Conservation (phyloP, 2,888 invertebrate species). For the Amphiduros pacificus region DNA sequence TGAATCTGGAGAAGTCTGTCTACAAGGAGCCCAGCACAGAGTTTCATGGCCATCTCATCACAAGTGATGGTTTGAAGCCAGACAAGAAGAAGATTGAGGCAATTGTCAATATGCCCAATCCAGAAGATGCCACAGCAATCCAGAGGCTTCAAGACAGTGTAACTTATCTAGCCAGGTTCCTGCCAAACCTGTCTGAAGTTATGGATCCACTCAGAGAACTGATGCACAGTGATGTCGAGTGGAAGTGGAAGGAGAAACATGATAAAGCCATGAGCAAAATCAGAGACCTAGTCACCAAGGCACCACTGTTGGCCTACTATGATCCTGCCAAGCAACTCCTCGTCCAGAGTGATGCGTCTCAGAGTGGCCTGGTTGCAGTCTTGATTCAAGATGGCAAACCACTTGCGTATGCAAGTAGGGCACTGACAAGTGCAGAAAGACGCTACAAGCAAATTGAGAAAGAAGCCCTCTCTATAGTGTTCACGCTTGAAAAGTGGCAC, state of each 20-base stretch:
- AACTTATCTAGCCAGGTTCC: conserved; percentile 26
- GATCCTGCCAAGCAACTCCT: conserved; percentile 8
- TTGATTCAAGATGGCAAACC: conserved; percentile 16
- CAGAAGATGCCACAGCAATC: conserved; percentile 30
- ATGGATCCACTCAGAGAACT: conserved; percentile 20
- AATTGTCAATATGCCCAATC: conserved; percentile 30
- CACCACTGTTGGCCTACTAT: conserved; percentile 19
- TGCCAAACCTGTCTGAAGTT: conserved; percentile 20
- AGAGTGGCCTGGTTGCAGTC: conserved; percentile 12
- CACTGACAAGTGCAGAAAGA: conserved; percentile 12
- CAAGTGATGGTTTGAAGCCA: conserved; percentile 20
- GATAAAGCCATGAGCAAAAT: conserved; percentile 22
- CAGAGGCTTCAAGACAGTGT: conserved; percentile 25
- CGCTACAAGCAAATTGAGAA: conserved; percentile 22
- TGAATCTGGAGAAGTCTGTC: too few relatives aligned
- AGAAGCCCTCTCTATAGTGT: conserved; percentile 16
- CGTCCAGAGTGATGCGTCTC: conserved; percentile 17
- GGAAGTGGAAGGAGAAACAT: conserved; percentile 21
- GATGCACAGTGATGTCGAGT: conserved; percentile 20
- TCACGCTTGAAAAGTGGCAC: conserved; percentile 17
- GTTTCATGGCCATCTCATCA: too few relatives aligned
- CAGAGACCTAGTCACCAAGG: conserved; percentile 1
- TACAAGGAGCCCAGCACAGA: too few relatives aligned
- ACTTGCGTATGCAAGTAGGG: conserved; percentile 13
- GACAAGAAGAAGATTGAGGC: conserved; percentile 30